phyloP scores from a whole-genome alignment of 1,140 invertebrate species.

The Heterodera carotae region DNA sequence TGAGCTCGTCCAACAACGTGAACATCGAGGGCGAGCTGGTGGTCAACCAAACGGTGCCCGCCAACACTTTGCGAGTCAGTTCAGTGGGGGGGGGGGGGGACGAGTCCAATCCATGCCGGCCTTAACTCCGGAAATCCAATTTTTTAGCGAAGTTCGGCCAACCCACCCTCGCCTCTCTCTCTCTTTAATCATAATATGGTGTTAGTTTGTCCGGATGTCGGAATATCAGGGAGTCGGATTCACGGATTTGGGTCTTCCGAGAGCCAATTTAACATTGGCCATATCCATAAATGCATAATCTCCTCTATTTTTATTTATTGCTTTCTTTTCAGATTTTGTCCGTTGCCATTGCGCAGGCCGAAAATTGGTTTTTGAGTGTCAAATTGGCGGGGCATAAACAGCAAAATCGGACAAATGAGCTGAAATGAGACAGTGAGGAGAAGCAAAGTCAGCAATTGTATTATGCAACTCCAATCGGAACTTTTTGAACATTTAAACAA shows the following conservation, averaged over 20 bases:
- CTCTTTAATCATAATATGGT: neutral
- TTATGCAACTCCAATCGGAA: too few relatives aligned
- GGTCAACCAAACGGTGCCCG: slow-evolving; percentile 39
- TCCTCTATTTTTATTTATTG: too few relatives aligned
- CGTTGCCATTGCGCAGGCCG: slow-evolving; percentile 50
- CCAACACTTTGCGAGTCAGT: slow-evolving; percentile 43
- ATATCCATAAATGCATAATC: too few relatives aligned
- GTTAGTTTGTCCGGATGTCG: slow-evolving; percentile 2
- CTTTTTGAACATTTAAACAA: too few relatives aligned
- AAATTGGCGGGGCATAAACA: slow-evolving; percentile 30
- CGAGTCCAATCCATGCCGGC: too few relatives aligned
- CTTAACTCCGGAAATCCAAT: too few relatives aligned
- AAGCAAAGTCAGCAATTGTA: too few relatives aligned
- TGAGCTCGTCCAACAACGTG: slow-evolving; percentile 49
- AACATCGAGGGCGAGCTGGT: slow-evolving; percentile 50
- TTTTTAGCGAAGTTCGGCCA: neutral
- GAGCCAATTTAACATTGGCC: too few relatives aligned
- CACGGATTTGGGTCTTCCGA: too few relatives aligned
- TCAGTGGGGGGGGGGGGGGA: too few relatives aligned
- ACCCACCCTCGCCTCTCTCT: neutral
- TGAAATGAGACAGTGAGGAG: too few relatives aligned
- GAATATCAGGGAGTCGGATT: too few relatives aligned
- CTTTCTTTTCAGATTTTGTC: slow-evolving; percentile 39
- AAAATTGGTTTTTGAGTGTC: slow-evolving; percentile 51
- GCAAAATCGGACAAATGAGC: slow-evolving; percentile 1